phyloP scores from a whole-genome alignment of 1,140 invertebrate species.

The Catajapyx aquilonaris region DNA sequence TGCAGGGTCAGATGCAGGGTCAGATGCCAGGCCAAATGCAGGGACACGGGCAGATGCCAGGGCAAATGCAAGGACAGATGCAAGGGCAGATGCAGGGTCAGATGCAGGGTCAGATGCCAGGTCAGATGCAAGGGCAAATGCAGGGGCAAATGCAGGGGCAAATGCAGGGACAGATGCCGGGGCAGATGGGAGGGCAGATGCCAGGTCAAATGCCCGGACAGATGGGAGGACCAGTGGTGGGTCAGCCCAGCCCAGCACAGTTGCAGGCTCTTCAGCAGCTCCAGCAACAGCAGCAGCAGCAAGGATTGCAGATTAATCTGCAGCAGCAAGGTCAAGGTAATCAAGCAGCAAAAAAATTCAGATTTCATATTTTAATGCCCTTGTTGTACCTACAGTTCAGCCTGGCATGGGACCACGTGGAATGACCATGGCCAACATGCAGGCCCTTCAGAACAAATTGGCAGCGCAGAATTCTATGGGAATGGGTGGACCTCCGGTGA shows the following conservation, averaged over 20 bases:
- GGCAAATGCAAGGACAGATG: constrained; percentile 12
- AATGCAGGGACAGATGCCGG: constrained; percentile 27
- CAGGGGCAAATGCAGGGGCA: no score
- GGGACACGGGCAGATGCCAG: constrained; percentile 9
- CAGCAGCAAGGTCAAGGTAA: not conserved
- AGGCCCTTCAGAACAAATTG: not conserved
- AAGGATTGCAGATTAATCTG: no score
- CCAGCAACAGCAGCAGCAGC: constrained; percentile 5
- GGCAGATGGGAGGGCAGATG: constrained; percentile 17
- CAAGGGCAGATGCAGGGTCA: constrained; percentile 25
- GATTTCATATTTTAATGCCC: no score
- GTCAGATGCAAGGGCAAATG: constrained; percentile 7
- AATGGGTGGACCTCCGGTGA: not conserved
- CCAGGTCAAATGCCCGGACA: constrained; percentile 11
- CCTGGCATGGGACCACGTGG: no score
- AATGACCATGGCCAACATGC: not conserved
- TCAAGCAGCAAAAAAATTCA: not conserved
- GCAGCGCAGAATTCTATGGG: constrained; percentile 1
- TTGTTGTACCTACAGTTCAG: no score
- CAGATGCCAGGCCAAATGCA: constrained; percentile 9
- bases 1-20: constrained; percentile 13
- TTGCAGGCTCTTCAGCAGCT: not conserved
- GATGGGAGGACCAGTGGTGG: constrained; percentile 10
- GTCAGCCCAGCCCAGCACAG: constrained; percentile 2
- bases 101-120: constrained; percentile 28